Evolutionary conservation across 2,797 vertebrate species (phyloP), one percentile per base, ranked within the genome.

Genomic region (Silurus lanzhouensis): DNA sequence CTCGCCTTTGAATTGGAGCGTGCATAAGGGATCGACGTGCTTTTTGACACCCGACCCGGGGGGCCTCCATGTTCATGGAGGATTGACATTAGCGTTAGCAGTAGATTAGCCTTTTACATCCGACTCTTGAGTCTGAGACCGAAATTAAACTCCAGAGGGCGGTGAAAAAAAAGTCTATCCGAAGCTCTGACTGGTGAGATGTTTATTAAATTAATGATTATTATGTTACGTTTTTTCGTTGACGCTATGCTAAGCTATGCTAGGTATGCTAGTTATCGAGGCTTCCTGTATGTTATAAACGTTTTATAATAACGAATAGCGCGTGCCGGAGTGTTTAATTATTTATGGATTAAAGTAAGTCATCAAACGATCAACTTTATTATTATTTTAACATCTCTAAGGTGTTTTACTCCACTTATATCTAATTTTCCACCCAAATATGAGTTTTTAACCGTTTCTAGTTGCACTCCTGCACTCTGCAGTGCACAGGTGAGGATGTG

Each of bases 111-210:
- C 9, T 57, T 77, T 5, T 27, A 67, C 55, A 31, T 61, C 4
- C 20, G 12, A 60, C 22, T 71, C 6, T 27, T 81, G 17, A 12
- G 31, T 48, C 48, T 44, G 10, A 64, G 38, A 48, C 12, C 19
- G 79, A 52, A 60, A 38, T 9, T 12, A 58, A 77, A 77, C 25
- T 22, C 8, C 31, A 0, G 31, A 60, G 17, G 12, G 14, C 9
- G 17, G 19, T 78, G 76, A 63, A 44, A 8, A 31, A 44, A 15
- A 31, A 38, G 3, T 78, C 60, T 38, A 78, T 78, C 38, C 2
- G 22, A 25, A 19, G 13, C 27, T 7, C 48, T 68, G 63, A 82
- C 64, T 60, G 85, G 85, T 82, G 31, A 86, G 85, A 86, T 61
- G 27, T 4, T 0, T 68, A 17, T 27, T 0, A 31, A 82, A 60